Evolutionary conservation across 2,113 vertebrate genomes (phyloP), one percentile per base, ranked within the genome.

Genomic region (Aptenodytes patagonicus): DNA sequence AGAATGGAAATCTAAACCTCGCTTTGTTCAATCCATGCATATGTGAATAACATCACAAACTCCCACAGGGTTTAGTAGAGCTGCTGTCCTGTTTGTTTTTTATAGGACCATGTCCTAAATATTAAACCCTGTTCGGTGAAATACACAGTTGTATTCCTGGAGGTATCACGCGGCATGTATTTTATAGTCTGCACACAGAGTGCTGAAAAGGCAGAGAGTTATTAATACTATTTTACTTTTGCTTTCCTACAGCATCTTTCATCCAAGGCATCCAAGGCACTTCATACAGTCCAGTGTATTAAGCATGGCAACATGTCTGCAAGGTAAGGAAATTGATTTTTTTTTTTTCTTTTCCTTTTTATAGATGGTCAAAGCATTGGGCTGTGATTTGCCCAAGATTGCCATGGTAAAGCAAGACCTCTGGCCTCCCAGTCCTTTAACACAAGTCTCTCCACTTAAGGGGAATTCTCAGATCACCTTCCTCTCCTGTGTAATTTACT

Each of bases 1-100:
- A 18, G 75, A 55, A 22, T 17, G 76, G 51, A n/a, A 82, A 46
- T 21, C 28, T 47, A 84, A 78, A 44, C 25, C 25, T 86, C 1
- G 24, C 58, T 46, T 16, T 77, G 36, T 44, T 87, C 69, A 15
- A 3, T 17, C n/a, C 8, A 0, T 16, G 55, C 7, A 0, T 0
- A 3, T 72, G 70, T 81, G 60, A 77, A 9, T 29, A 77, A 69
- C 19, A 13, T 55, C 54, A 2, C 26, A 34, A 10, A 51, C 29
- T 68, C 81, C 54, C 32, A 3, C 28, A 20, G 62, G 58, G 21
- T n/a, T 90, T 42, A 16, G 52, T 15, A 28, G 57, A 47, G 78
- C 91, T 89, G 81, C 73, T 60, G 44, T 13, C 54, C 82, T 77
- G 8, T 73, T 47, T 40, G 73, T 1, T 15, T 42, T 64, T 75